Percentiles rank a stretch among this genome's conserved stretches.
phyloP scores from a whole-genome alignment of 1,140 invertebrate genomes.

The Condylostylus longicornis region DNA sequence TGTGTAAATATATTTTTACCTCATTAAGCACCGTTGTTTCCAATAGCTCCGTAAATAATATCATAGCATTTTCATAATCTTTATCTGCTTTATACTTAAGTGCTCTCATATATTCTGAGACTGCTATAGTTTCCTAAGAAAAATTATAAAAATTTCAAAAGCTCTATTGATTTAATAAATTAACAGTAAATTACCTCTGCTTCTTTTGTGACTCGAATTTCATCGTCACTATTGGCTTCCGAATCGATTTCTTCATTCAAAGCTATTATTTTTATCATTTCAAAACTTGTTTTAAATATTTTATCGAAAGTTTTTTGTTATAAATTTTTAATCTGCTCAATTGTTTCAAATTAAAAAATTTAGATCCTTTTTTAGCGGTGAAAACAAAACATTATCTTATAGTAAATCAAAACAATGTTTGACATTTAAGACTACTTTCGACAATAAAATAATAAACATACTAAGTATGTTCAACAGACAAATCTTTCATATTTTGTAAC shows the following conservation, averaged over 20 bases:
- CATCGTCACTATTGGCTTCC: slow-evolving; percentile 2
- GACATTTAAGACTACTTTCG: too few relatives aligned
- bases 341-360: too few relatives aligned
- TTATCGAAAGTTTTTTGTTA: too few relatives aligned
- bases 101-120: slow-evolving; percentile 6
- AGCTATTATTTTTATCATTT: slow-evolving; percentile 5
- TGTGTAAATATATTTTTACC: slow-evolving; percentile 2
- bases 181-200: slow-evolving; percentile 4
- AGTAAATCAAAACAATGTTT: too few relatives aligned
- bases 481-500: too few relatives aligned
- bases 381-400: too few relatives aligned
- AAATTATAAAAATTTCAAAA: neutral
- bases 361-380: too few relatives aligned
- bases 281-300: too few relatives aligned
- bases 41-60: slow-evolving; percentile 3
- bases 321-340: too few relatives aligned
- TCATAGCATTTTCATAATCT: neutral
- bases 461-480: too few relatives aligned
- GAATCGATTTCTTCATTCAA: slow-evolving; percentile 3
- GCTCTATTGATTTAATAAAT: neutral
- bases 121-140: slow-evolving; percentile 6
- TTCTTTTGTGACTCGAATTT: slow-evolving; percentile 6
- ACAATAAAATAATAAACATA: too few relatives aligned
- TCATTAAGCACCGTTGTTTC: slow-evolving; percentile 3
- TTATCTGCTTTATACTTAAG: slow-evolving; percentile 2